A percentile compares a stretch with the other conserved stretches of the same genome.
Evolutionary conservation across 2,888 invertebrate species (phyloP).

Genomic region (Dromius quadrimaculatus): DNA sequence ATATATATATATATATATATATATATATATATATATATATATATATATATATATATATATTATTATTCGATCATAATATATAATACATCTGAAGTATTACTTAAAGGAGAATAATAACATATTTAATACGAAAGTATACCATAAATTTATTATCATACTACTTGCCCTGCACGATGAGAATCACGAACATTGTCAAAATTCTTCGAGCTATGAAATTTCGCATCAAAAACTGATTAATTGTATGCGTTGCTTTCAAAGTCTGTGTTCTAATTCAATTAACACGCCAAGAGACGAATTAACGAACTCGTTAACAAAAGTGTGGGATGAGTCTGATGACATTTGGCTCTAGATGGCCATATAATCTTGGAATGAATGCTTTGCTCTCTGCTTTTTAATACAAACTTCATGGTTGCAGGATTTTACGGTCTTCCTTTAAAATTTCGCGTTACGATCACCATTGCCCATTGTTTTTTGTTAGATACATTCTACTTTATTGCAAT

Average conservation of each 20-base stretch:
- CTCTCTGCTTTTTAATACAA: background rate
- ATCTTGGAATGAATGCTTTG: background rate
- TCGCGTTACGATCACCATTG: constrained; percentile 1
- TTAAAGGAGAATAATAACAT: constrained; percentile 9
- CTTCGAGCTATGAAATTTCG: constrained; percentile 29
- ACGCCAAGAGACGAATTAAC: constrained; percentile 39
- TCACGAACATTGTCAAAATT: background rate
- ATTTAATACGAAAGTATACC: constrained; percentile 12
- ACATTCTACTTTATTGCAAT: too few relatives aligned
- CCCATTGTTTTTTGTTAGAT: too few relatives aligned
- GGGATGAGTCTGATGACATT: constrained; percentile 18
- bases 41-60: too few relatives aligned
- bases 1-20: too few relatives aligned
- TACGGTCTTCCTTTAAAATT: constrained; percentile 22
- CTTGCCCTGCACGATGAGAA: background rate
- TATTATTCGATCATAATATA: too few relatives aligned
- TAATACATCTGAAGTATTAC: too few relatives aligned
- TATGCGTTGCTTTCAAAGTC: constrained; percentile 1
- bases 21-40: too few relatives aligned
- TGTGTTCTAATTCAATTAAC: constrained; percentile 43
- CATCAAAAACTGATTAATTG: constrained; percentile 46
- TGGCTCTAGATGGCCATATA: background rate
- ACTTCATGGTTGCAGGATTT: constrained; percentile 15
- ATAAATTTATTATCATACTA: constrained; percentile 4
- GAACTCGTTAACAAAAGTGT: constrained; percentile 34